Evolutionary conservation across 2,888 invertebrate genomes (phyloP), one percentile per base, ranked within the genome.

Genomic region (Galeruca laticollis): DNA sequence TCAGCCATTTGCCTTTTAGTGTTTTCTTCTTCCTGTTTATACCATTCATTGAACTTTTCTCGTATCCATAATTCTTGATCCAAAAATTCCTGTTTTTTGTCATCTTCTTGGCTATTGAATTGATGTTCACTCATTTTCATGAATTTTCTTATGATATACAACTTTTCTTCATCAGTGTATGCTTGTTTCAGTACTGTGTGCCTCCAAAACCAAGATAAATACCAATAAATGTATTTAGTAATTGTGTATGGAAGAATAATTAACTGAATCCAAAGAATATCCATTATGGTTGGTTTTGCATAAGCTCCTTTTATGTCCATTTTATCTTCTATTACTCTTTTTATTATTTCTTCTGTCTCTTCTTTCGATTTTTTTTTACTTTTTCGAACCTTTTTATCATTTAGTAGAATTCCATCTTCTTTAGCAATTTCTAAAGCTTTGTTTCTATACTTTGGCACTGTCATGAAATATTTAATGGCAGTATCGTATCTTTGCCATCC

Each of bases 291-390:
- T 0, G 96, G 97, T 82, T 95, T 95, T 0, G 95, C 94, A 85
- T 96, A 97, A 0, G 95, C 95, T 18, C 97, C 97, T 82, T 95
- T 92, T 57, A 97, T 96, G 81, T 97, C 96, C 93, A 97, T 94
- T 82, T 96, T 97, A 76, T 96, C 93, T 84, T 94, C 95, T 69
- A 98, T 93, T 2, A 98, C 92, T 82, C 91, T 89, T 73, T 92
- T 89, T 65, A 97, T 92, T 47, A 95, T 89, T 69, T 88, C 88
- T 81, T 97, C 96, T 73, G 93, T 90, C 83, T 95, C 94, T 76
- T 92, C 92, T 83, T 92, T 93, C 1, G 79, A 76, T 26, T 75
- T 60, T 73, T 82, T 81, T 60, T 75, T 71, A 68, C 77, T 79
- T 89, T 88, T 80, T 92, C 91, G 2, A 62, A 85, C 86, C 78